phyloP scores from a whole-genome alignment of 2,113 vertebrate genomes.

The Clupea harengus region DNA sequence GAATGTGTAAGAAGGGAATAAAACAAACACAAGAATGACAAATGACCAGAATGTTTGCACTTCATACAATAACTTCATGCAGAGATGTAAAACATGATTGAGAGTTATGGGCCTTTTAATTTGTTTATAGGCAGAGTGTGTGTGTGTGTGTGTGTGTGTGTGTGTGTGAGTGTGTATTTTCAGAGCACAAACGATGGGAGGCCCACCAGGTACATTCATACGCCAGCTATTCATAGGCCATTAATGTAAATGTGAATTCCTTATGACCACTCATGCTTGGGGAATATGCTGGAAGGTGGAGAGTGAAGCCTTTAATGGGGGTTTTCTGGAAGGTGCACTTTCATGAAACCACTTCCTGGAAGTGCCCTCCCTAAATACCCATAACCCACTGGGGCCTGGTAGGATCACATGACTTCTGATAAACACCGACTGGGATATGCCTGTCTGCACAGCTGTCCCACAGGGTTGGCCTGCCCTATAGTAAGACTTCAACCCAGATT shows the following conservation, averaged over 20 bases:
- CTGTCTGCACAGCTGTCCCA: neutral
- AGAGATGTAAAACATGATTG: neutral
- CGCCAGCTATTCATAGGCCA: conserved; percentile 35
- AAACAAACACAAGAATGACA: neutral
- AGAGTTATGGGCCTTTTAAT: neutral
- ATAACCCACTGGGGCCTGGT: neutral
- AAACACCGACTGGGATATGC: neutral
- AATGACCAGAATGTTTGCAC: neutral
- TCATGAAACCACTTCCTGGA: conserved; percentile 6
- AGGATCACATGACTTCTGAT: conserved; percentile 8
- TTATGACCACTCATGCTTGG: conserved; percentile 2
- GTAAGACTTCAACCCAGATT: neutral
- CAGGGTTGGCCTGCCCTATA: neutral
- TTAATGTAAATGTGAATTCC: conserved; percentile 17
- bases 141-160: neutral
- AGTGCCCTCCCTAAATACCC: neutral
- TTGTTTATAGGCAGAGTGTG: neutral
- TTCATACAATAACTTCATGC: neutral
- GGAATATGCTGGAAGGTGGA: neutral
- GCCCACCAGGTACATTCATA: conserved; percentile 5
- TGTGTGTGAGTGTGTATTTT: neutral
- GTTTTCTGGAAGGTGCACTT: neutral
- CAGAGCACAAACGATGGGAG: neutral
- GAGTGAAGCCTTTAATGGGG: neutral
- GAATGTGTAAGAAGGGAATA: neutral